phyloP scores from a whole-genome alignment of 2,888 invertebrate genomes.

The Tyria jacobaeae region DNA sequence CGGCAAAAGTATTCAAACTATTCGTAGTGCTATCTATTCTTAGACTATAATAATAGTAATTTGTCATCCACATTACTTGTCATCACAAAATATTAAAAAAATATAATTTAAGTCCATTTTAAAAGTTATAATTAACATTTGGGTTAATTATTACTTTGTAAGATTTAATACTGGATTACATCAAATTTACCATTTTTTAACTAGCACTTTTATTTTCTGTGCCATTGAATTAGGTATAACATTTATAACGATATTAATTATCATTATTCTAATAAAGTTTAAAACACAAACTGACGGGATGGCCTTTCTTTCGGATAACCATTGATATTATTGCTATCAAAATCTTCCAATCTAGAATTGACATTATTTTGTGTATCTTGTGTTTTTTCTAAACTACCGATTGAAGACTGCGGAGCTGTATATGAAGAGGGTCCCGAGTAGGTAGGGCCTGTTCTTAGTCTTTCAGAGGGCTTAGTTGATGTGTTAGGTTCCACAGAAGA shows the following conservation, averaged over 20 bases:
- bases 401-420: conserved; percentile 74
- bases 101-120: not conserved
- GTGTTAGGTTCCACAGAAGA: conserved; percentile 64
- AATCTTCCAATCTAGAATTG: conserved; percentile 71
- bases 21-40: too few species aligned
- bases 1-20: too few species aligned
- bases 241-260: too few species aligned
- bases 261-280: conserved; percentile 12
- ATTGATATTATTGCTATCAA: conserved; percentile 60
- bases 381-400: conserved; percentile 67
- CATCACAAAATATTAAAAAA: not conserved
- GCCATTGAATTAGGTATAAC: too few species aligned
- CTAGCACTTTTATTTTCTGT: not conserved
- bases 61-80: not conserved
- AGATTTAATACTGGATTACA: too few species aligned
- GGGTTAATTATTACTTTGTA: not conserved
- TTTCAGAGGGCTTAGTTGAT: conserved; percentile 51
- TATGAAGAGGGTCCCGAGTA: conserved; percentile 81
- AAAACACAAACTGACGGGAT: conserved; percentile 63
- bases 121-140: not conserved
- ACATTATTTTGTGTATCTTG: conserved; percentile 55
- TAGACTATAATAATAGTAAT: not conserved
- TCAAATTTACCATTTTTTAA: too few species aligned
- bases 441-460: conserved; percentile 56
- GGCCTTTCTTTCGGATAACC: conserved; percentile 72